A percentile compares a stretch with the other conserved stretches of the same genome.
These are phyloP conservation scores for Protobothrops flavoviridis DNA, from an alignment of 2,113 vertebrate species.

Conservation along the genomic window DNA sequence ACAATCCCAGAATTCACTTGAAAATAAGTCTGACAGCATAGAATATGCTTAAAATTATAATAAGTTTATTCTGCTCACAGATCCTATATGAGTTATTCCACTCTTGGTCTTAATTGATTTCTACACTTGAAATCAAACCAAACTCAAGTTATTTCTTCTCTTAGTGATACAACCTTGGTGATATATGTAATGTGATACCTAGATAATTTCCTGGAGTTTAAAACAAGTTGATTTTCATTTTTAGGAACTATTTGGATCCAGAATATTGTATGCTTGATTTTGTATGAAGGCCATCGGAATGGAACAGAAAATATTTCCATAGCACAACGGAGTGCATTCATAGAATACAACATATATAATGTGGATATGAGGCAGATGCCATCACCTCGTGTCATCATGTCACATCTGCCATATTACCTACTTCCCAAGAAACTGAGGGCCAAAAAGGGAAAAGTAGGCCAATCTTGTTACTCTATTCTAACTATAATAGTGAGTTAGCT, in stretches of 20 bases:
- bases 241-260: conserved; percentile 58
- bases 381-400: conserved; percentile 26
- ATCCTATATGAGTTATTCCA: background rate
- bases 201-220: background rate
- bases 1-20: background rate
- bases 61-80: background rate
- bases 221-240: conserved; percentile 10
- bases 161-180: background rate
- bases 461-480: background rate
- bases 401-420: conserved; percentile 51
- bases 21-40: background rate
- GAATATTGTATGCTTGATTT: conserved; percentile 54
- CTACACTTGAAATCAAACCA: background rate
- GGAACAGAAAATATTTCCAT: background rate
- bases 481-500: background rate
- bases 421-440: conserved; percentile 46
- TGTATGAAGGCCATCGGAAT: conserved; percentile 37
- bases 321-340: background rate
- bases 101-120: background rate
- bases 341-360: background rate
- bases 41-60: background rate
- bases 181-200: background rate
- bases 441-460: conserved; percentile 47
- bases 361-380: background rate
- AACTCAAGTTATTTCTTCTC: background rate